A percentile compares a stretch with the other conserved stretches of the same genome.
Evolutionary conservation across 2,113 vertebrate genomes (phyloP).

Genomic region (Halichoeres trimaculatus): DNA sequence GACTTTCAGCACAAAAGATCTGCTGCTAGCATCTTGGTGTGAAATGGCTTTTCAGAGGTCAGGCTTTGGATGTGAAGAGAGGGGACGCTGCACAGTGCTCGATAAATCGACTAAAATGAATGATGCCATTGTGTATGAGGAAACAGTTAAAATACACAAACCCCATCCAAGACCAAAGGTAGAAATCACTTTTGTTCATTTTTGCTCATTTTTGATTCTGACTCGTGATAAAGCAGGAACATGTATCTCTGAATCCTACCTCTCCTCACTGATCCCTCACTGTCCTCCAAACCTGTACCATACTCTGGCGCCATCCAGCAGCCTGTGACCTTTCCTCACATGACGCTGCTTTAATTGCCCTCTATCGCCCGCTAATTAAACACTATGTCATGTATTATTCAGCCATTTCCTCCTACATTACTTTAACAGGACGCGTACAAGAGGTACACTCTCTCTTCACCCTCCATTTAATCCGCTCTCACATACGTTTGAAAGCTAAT

Average conservation of each 20-base stretch:
- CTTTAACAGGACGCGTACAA: conserved; percentile 43
- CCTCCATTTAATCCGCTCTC: conserved; percentile 38
- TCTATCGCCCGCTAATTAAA: conserved; percentile 60
- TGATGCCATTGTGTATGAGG: no score
- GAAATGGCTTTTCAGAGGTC: no score
- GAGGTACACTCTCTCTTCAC: conserved; percentile 11
- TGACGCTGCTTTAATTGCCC: conserved; percentile 64
- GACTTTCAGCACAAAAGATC: no score
- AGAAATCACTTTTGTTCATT: no score
- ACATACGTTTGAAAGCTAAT: conserved; percentile 48
- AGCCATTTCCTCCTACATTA: conserved; percentile 45
- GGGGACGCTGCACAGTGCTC: no score
- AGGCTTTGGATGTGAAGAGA: no score
- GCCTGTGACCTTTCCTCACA: conserved; percentile 59
- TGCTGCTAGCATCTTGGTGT: no score
- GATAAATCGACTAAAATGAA: no score
- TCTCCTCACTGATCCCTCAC: background rate
- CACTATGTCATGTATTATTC: conserved; percentile 65
- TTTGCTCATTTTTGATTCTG: no score
- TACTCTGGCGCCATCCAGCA: conserved; percentile 4
- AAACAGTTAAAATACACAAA: no score
- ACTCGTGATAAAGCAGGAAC: no score
- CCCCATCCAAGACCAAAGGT: no score
- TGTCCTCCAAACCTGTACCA: conserved; percentile 20
- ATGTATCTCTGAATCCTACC: background rate